These are phyloP conservation scores for Phyllotis vaccarum DNA, from an alignment of 2,797 vertebrate species.

Conservation along the genomic window DNA sequence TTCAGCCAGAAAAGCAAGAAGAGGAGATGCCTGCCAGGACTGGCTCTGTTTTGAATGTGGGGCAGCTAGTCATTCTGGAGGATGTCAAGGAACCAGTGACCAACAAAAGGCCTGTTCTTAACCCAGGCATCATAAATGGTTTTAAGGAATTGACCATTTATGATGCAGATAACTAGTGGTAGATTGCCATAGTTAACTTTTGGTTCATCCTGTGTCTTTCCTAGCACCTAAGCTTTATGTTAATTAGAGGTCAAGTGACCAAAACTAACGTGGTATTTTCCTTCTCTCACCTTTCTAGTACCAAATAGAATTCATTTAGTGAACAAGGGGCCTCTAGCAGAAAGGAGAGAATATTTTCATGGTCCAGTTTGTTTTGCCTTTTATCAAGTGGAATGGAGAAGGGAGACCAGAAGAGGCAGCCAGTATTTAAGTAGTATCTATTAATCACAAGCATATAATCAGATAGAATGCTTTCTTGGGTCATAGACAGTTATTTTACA, in stretches of 20 bases:
- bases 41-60: constrained; percentile 82
- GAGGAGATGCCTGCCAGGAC: not conserved
- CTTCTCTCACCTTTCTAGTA: constrained; percentile 50
- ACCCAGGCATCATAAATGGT: constrained; percentile 96
- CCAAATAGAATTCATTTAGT: constrained; percentile 65
- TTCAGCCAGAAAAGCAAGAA: constrained; percentile 64
- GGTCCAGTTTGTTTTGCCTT: constrained; percentile 47
- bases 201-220: constrained; percentile 62
- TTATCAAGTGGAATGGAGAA: constrained; percentile 47
- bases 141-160: constrained; percentile 90
- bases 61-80: constrained; percentile 88
- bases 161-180: constrained; percentile 88
- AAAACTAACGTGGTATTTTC: constrained; percentile 61
- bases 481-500: constrained; percentile 1
- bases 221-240: constrained; percentile 45
- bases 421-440: constrained; percentile 3
- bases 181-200: constrained; percentile 78
- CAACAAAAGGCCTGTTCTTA: constrained; percentile 95
- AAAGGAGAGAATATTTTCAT: constrained; percentile 57
- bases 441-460: constrained; percentile 43
- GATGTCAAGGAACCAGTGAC: constrained; percentile 89
- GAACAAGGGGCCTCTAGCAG: constrained; percentile 29
- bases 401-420: constrained; percentile 1
- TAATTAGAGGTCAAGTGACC: constrained; percentile 59
- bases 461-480: constrained; percentile 34